Percentiles rank a stretch among this genome's conserved stretches.
Evolutionary conservation across 1,140 invertebrate genomes (phyloP).

Genomic region (Carcinoscorpius rotundicauda): DNA sequence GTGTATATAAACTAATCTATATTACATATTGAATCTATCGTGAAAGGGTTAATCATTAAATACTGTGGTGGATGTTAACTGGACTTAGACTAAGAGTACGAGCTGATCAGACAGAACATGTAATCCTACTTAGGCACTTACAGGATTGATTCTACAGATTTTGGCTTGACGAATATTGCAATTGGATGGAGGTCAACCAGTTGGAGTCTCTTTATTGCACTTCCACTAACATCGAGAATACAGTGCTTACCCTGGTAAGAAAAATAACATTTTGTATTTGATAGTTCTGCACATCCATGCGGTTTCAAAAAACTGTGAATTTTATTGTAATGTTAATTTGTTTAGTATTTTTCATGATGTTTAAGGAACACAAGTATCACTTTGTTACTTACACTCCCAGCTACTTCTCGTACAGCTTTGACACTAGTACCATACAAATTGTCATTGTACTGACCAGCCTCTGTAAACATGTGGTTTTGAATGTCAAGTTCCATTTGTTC

Average conservation of each 20-base stretch:
- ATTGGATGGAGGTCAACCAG: conserved; percentile 94
- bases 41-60: too few relatives aligned
- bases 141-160: conserved; percentile 91
- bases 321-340: too few relatives aligned
- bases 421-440: conserved; percentile 98
- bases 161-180: conserved; percentile 96
- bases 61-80: too few relatives aligned
- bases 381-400: conserved; percentile 58
- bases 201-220: conserved; percentile 96
- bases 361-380: too few relatives aligned
- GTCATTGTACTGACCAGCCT: conserved; percentile 98
- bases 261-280: background rate
- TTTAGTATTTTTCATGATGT: too few relatives aligned
- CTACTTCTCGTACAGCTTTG: conserved; percentile 87
- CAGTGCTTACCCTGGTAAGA: conserved; percentile 82
- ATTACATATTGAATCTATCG: too few relatives aligned
- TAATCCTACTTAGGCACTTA: conserved; percentile 43
- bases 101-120: too few relatives aligned
- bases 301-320: too few relatives aligned
- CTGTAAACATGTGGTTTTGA: conserved; percentile 97
- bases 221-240: conserved; percentile 97
- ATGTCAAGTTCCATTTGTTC: conserved; percentile 99
- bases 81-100: too few relatives aligned
- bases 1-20: too few relatives aligned
- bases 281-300: too few relatives aligned